phyloP scores from a whole-genome alignment of 2,797 vertebrate species.

The Bucorvus abyssinicus region DNA sequence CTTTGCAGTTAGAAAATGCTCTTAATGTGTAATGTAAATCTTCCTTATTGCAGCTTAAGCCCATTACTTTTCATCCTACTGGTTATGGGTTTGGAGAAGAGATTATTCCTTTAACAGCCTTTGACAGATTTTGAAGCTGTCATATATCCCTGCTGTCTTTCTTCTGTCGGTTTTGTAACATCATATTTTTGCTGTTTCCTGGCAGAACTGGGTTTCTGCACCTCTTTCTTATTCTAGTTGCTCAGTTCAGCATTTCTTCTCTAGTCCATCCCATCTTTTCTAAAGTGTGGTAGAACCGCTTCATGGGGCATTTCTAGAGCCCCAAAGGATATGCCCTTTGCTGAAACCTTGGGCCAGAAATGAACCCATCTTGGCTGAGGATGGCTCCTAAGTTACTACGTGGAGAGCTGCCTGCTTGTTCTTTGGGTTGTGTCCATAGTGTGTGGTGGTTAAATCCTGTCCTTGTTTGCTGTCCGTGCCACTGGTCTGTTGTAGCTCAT shows the following conservation, averaged over 20 bases:
- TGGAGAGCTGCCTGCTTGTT: neutral
- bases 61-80: constrained; percentile 31
- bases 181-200: neutral
- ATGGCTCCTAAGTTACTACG: neutral
- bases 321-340: neutral
- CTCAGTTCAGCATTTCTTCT: neutral
- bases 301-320: neutral
- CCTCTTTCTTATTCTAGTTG: neutral
- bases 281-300: neutral
- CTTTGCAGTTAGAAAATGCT: constrained; percentile 29
- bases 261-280: neutral
- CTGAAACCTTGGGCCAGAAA: neutral
- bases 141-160: neutral
- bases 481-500: neutral
- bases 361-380: neutral
- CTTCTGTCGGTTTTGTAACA: neutral
- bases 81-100: neutral
- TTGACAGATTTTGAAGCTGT: constrained; percentile 14
- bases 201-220: constrained; percentile 51
- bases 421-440: neutral
- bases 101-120: constrained; percentile 34
- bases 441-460: neutral
- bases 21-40: constrained; percentile 19
- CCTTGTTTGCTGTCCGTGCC: neutral
- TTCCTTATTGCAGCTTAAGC: constrained; percentile 8